phyloP scores from a whole-genome alignment of 2,888 invertebrate genomes.

The Drosophila niveifrons region DNA sequence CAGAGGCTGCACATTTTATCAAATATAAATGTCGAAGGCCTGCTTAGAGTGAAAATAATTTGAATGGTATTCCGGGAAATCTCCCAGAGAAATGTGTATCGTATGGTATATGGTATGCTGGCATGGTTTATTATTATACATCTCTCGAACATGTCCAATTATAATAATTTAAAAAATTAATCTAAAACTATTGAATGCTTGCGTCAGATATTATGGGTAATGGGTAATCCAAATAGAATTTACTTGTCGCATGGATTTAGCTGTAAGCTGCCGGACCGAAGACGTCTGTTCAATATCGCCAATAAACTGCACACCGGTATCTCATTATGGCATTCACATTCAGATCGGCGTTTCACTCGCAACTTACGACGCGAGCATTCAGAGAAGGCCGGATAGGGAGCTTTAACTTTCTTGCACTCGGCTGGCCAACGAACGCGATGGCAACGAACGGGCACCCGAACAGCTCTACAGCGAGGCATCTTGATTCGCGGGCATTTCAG shows the following conservation, averaged over 20 bases:
- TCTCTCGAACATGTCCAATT: too few species aligned
- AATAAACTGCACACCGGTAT: slow-evolving; percentile 36
- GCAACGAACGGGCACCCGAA: slow-evolving; percentile 13
- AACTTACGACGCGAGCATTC: slow-evolving; percentile 39
- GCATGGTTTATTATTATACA: too few species aligned
- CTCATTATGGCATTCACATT: slow-evolving; percentile 47
- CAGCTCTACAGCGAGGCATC: slow-evolving; percentile 39
- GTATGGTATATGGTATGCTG: too few species aligned
- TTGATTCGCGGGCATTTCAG: slow-evolving; percentile 33
- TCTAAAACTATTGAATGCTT: too few species aligned
- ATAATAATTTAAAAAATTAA: too few species aligned
- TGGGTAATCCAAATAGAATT: not conserved
- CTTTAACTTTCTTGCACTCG: slow-evolving; percentile 51
- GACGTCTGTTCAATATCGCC: not conserved
- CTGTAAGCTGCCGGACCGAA: slow-evolving; percentile 3
- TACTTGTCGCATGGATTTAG: slow-evolving; percentile 40
- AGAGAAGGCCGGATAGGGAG: slow-evolving; percentile 66
- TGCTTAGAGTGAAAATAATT: not conserved
- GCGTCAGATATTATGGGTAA: too few species aligned
- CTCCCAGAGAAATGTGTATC: too few species aligned
- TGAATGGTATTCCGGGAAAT: not conserved
- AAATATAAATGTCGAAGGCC: not conserved
- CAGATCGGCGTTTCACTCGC: slow-evolving; percentile 13
- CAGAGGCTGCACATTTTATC: not conserved
- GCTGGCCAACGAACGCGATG: not conserved